Percentiles rank a stretch among this genome's conserved stretches.
phyloP scores from a whole-genome alignment of 2,888 invertebrate species.

The Drosophila stalkeri region DNA sequence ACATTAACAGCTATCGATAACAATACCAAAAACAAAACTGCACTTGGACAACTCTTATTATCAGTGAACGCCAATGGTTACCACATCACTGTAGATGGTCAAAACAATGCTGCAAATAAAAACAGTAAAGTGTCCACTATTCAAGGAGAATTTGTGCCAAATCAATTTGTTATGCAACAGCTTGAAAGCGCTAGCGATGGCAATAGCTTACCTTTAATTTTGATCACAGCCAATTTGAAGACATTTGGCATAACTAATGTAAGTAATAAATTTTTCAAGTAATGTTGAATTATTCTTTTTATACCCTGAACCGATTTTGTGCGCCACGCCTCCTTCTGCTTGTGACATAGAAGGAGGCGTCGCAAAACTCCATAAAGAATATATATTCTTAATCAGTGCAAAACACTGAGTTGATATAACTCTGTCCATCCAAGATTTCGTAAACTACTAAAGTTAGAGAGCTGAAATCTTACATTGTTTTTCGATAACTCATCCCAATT shows the following conservation, averaged over 20 bases:
- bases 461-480: too few species aligned
- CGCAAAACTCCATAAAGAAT: too few species aligned
- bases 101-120: constrained; percentile 89
- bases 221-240: constrained; percentile 97
- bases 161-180: constrained; percentile 73
- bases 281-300: too few species aligned
- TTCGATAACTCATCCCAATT: too few species aligned
- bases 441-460: too few species aligned
- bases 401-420: too few species aligned
- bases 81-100: constrained; percentile 93
- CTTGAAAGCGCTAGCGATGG: constrained; percentile 86
- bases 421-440: too few species aligned
- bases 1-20: constrained; percentile 84
- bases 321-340: too few species aligned
- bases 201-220: constrained; percentile 92
- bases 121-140: constrained; percentile 95
- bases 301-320: too few species aligned
- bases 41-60: constrained; percentile 92
- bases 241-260: constrained; percentile 96
- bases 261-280: constrained; percentile 83
- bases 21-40: constrained; percentile 87
- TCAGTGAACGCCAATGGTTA: constrained; percentile 97
- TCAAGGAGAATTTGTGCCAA: constrained; percentile 90
- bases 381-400: too few species aligned
- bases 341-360: too few species aligned